phyloP scores from a whole-genome alignment of 2,888 invertebrate genomes.

The Rotaria macrura region DNA sequence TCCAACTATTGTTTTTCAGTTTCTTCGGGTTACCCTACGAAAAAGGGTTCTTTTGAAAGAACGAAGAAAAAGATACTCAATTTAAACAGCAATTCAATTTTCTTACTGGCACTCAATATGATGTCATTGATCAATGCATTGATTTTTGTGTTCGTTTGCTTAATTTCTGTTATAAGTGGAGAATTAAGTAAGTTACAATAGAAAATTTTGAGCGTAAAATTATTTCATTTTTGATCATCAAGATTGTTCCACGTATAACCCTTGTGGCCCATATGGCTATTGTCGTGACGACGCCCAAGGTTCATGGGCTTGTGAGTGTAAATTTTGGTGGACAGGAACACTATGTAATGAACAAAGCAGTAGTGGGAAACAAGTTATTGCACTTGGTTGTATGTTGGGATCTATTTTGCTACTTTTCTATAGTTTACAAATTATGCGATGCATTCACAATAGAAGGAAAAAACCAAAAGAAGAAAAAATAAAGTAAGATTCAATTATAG shows the following conservation, averaged over 20 bases:
- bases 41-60: too few species aligned
- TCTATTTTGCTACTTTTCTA: background rate
- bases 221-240: background rate
- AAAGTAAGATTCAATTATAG: background rate
- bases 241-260: background rate
- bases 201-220: too few species aligned
- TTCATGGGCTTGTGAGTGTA: background rate
- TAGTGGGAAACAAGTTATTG: background rate
- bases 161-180: too few species aligned
- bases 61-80: too few species aligned
- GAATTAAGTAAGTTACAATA: too few species aligned
- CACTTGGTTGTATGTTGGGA: too few species aligned
- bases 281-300: background rate
- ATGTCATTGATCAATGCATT: too few species aligned
- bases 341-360: background rate
- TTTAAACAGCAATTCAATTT: too few species aligned
- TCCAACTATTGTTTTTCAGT: too few species aligned
- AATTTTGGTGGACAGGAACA: background rate
- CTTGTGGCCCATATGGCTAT: background rate
- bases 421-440: background rate
- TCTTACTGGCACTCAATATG: too few species aligned
- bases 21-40: too few species aligned
- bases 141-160: too few species aligned
- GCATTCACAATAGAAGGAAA: background rate
- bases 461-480: background rate